Evolutionary conservation across 2,797 vertebrate species (phyloP), one percentile per base, ranked within the genome.

Genomic region (Uromys caudimaculatus): DNA sequence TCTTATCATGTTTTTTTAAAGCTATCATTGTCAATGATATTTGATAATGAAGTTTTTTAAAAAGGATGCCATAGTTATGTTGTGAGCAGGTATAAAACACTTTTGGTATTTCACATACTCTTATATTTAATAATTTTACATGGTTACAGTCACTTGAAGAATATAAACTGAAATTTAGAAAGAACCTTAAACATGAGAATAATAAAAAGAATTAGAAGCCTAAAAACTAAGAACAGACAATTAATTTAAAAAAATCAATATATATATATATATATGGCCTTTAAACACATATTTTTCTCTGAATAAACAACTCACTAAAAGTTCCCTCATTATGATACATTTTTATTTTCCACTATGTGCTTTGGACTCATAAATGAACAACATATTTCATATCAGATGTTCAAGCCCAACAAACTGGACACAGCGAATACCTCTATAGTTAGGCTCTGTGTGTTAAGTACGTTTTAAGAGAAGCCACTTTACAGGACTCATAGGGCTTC

Each of bases 151-250:
- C 27, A 67, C 71, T 60, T 85, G 27, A 47, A 73, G 56, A 12
- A 8, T 90, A 82, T 29, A 87, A 95, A 89, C 13, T 67, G 69
- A 86, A 44, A 19, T 83, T 83, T 58, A 71, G 58, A 90, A 89
- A 90, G 7, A 93, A 91, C 64, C 78, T 84, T 64, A 62, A 81
- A 58, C 4, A 54, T n/a, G 50, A 79, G 50, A 52, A 21, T n/a
- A 79, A 23, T 79, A 79, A 52, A 62, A 91, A 77, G 44, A 91
- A n/a, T 77, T 54, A 52, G 9, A 84, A 60, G 75, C 19, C 47
- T 76, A 86, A 67, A 73, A 60, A 14, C 69, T 52, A 54, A 67
- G 24, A 75, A 71, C 44, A n/a, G 32, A 11, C 50, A 78, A 78
- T 21, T 52, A 79, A 17, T 79, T 79, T 67, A 67, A 67, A 67